A percentile compares a stretch with the other conserved stretches of the same genome.
phyloP scores from a whole-genome alignment of 2,888 invertebrate genomes.

The Charanyca ferruginea region DNA sequence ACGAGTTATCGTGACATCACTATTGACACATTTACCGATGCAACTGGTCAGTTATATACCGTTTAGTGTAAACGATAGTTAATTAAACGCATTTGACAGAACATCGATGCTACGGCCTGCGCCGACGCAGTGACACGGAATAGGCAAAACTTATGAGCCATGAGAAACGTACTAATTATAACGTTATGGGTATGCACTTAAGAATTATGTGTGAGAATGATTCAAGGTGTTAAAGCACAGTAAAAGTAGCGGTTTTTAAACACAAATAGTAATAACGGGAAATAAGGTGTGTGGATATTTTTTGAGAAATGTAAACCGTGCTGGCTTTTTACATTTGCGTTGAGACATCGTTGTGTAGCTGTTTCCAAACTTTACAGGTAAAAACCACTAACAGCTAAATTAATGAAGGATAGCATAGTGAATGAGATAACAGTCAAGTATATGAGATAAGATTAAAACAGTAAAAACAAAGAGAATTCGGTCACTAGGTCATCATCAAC shows the following conservation, averaged over 20 bases:
- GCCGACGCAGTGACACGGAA: conserved; percentile 40
- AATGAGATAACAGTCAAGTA: conserved; percentile 32
- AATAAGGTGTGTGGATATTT: conserved; percentile 12
- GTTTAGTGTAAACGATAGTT: conserved; percentile 60
- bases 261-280: conserved; percentile 36
- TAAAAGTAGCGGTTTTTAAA: conserved; percentile 42
- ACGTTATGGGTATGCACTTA: conserved; percentile 46
- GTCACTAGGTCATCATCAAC: conserved; percentile 38
- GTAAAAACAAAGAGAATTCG: conserved; percentile 27
- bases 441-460: conserved; percentile 52
- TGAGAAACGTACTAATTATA: conserved; percentile 64
- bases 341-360: neutral
- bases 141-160: conserved; percentile 31
- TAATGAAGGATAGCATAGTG: conserved; percentile 19
- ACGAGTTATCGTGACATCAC: conserved; percentile 60
- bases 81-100: conserved; percentile 64
- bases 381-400: neutral
- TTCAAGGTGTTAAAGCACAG: conserved; percentile 41
- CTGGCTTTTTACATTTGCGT: neutral
- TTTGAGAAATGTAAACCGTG: conserved; percentile 2
- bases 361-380: neutral
- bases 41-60: conserved; percentile 57
- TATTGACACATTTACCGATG: conserved; percentile 58
- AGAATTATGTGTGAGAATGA: conserved; percentile 57
- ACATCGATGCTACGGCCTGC: conserved; percentile 43